Conservation (phyloP, 2,888 invertebrate species). For the Myopa testacea region DNA sequence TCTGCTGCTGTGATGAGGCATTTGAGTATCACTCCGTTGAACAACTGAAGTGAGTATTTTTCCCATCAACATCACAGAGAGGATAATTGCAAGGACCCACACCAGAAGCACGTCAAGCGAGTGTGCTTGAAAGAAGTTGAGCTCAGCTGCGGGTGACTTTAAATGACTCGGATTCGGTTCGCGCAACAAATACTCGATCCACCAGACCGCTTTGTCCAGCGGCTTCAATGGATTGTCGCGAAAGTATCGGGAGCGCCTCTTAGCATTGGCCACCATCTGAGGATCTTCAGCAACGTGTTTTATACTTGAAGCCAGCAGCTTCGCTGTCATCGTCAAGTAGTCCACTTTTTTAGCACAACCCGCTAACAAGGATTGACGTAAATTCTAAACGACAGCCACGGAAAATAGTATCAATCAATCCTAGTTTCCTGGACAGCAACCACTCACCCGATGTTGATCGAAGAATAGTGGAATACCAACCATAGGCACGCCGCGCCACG, state of each 20-base stretch:
- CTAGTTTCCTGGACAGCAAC: not conserved
- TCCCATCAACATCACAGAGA: not conserved
- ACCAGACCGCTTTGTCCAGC: constrained; percentile 72
- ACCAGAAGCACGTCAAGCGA: constrained; percentile 62
- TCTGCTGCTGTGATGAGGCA: not conserved
- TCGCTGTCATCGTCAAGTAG: constrained; percentile 46
- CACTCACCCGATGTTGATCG: constrained; percentile 58
- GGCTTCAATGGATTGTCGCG: constrained; percentile 70
- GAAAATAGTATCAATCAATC: not conserved
- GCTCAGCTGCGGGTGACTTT: constrained; percentile 65
- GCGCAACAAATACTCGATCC: constrained; percentile 73
- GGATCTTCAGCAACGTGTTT: constrained; percentile 45
- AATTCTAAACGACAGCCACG: constrained; percentile 39
- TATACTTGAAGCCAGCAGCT: constrained; percentile 44
- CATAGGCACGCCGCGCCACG: constrained; percentile 60
- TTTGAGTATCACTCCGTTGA: not conserved
- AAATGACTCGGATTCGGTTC: constrained; percentile 70
- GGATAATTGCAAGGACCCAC: not conserved
- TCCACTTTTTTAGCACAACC: constrained; percentile 50
- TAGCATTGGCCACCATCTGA: constrained; percentile 51
- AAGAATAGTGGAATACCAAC: constrained; percentile 58
- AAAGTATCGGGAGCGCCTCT: constrained; percentile 67
- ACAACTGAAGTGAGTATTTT: not conserved
- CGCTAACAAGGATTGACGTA: constrained; percentile 36
- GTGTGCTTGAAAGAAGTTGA: constrained; percentile 68